These are phyloP conservation scores for Olivierus martensii DNA, from an alignment of 1,140 invertebrate species.

Conservation along the genomic window DNA sequence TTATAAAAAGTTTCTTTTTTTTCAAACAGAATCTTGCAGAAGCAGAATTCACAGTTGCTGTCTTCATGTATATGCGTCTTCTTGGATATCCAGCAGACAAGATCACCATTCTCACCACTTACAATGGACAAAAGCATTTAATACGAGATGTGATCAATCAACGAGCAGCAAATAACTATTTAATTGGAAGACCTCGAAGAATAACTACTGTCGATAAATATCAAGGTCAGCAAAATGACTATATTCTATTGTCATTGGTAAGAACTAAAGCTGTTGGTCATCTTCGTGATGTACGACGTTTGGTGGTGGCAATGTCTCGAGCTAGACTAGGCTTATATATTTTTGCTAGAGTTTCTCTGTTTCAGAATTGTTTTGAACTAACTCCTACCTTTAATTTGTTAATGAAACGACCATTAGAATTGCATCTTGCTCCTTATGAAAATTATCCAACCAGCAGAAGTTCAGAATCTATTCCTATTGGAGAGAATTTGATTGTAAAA, in stretches of 20 bases:
- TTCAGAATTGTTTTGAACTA: conserved; percentile 92
- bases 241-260: conserved; percentile 89
- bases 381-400: conserved; percentile 82
- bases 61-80: conserved; percentile 98
- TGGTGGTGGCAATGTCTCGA: conserved; percentile 95
- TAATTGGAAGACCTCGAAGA: conserved; percentile 92
- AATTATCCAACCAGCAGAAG: conserved; percentile 45
- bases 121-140: conserved; percentile 98
- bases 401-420: conserved; percentile 49
- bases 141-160: conserved; percentile 91
- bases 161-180: conserved; percentile 84
- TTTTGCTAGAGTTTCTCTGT: conserved; percentile 81
- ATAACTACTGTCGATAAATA: conserved; percentile 93
- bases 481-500: conserved; percentile 11
- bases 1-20: conserved; percentile 18
- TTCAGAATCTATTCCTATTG: not conserved
- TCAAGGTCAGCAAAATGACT: conserved; percentile 99
- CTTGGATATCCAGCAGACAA: conserved; percentile 93
- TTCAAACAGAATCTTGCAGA: conserved; percentile 79
- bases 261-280: conserved; percentile 93
- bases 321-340: conserved; percentile 94
- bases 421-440: conserved; percentile 64
- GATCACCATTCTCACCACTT: conserved; percentile 98
- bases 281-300: conserved; percentile 83
- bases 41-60: conserved; percentile 94